Evolutionary conservation across 2,888 invertebrate species (phyloP), one percentile per base, ranked within the genome.

Genomic region (Tetanocera ferruginea): DNA sequence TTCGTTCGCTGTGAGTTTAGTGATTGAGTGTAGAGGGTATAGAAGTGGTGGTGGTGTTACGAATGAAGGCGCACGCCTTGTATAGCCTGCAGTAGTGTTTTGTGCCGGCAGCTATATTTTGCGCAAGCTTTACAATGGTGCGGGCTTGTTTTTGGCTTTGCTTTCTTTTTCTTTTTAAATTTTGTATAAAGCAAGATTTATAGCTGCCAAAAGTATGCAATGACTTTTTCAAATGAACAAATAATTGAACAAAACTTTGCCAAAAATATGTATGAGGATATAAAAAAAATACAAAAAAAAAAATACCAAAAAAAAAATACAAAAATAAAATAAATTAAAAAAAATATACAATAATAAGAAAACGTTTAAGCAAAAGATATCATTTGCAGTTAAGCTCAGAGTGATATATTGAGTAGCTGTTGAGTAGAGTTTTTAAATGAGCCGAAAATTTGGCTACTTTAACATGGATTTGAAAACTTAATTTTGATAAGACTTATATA

Each of bases 131-230:
- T 25, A 37, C 60, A 25, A 25, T 60, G 31, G 55, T 71, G 52
- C 8, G 55, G 19, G 43, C 6, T 31, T 64, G 31, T 31, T 31
- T 2, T 64, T 64, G 17, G 17, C 4, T 14, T 31, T 60, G n/a
- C n/a, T n/a, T n/a, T n/a, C n/a, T n/a, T n/a, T n/a, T 57, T 57
- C n/a, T 60, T 28, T 60, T 60, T 72, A 60, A 60, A 72, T 72
- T 72, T 60, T 52, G 70, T n/a, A 14, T n/a, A 55, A 51, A 66
- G 67, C n/a, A 37, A 55, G 75, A 75, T 75, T 75, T 75, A 75
- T 75, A 19, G 75, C 55, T 43, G 43, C 62, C 37, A 43, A 67
- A 75, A 75, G 67, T 66, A 75, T 66, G 75, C 75, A 66, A 19
- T 19, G 66, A 66, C 28, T 60, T 60, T 60, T 28, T 9, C 1